Conservation (phyloP, 2,797 vertebrate genomes). For the Nannoperca australis region DNA sequence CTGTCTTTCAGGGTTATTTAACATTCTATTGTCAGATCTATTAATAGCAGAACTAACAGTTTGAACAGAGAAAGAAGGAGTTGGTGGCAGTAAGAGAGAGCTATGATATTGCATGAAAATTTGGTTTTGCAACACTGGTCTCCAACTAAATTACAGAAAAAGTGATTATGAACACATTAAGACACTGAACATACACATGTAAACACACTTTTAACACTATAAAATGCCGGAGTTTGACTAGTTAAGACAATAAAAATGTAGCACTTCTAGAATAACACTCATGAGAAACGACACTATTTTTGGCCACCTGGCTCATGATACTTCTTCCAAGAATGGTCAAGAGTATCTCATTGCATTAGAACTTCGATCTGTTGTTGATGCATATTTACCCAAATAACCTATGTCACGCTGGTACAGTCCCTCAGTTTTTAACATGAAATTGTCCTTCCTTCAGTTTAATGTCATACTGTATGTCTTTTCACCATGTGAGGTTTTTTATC, state of each 20-base stretch:
- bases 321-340: background rate
- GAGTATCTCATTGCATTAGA: background rate
- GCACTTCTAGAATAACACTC: background rate
- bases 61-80: background rate
- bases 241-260: background rate
- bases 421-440: conserved; percentile 1
- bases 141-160: conserved; percentile 2
- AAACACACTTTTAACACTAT: background rate
- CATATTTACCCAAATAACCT: background rate
- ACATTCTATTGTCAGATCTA: conserved; percentile 22
- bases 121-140: background rate
- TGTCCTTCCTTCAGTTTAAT: conserved; percentile 9
- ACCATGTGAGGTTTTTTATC: conserved; percentile 39
- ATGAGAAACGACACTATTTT: too few species aligned
- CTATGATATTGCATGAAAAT: conserved; percentile 10
- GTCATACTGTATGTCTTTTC: conserved; percentile 28
- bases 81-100: background rate
- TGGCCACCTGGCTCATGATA: background rate
- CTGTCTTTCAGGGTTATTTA: conserved; percentile 16
- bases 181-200: background rate
- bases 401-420: background rate
- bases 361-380: background rate
- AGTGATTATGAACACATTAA: conserved; percentile 3
- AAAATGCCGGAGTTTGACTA: too few species aligned
- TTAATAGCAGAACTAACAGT: conserved; percentile 5